Evolutionary conservation across 2,888 invertebrate genomes (phyloP), one percentile per base, ranked within the genome.

Genomic region (Eudemis profundana): DNA sequence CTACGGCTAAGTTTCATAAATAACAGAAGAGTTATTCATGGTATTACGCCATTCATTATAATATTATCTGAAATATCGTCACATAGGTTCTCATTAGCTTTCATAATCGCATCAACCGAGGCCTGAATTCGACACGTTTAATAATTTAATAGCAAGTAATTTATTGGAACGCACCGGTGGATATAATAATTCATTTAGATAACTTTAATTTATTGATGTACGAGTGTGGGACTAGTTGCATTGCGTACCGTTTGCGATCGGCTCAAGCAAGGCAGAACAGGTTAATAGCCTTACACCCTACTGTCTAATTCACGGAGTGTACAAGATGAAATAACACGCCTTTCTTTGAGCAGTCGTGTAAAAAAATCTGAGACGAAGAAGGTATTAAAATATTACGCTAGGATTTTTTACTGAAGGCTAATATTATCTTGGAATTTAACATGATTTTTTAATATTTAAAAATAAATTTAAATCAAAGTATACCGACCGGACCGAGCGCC

Each of bases 181-280:
- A 62, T 68, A 70, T 69, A 69, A 76, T 77, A 75, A 74, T 73
- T 78, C 75, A 77, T 75, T 74, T 68, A 75, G 77, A 78, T 78
- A 79, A 75, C 73, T 73, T 66, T 57, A 75, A 78, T 78, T 78
- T 77, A 78, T 78, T 61, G 67, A 54, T 57, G 56, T 61, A 68
- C 64, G 64, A 66, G 69, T 68, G 72, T 69, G 70, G 65, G 67
- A 68, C 53, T 60, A 53, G 51, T 21, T 46, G 60, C 40, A 46
- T 21, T 46, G 60, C 40, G 40, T 53, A 38, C 51, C 44, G 46
- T 60, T 27, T 38, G 17, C 42, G 21, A 54, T 46, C 47, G 54
- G 57, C 60, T 27, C 40, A 61, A 42, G 29, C 15, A 21, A 36
- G 23, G 23, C 44, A 19, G 21, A 42, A 23, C n/a, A 12, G 21